A percentile compares a stretch with the other conserved stretches of the same genome.
phyloP scores from a whole-genome alignment of 2,888 invertebrate genomes.

The Lithophane semibrunnea region DNA sequence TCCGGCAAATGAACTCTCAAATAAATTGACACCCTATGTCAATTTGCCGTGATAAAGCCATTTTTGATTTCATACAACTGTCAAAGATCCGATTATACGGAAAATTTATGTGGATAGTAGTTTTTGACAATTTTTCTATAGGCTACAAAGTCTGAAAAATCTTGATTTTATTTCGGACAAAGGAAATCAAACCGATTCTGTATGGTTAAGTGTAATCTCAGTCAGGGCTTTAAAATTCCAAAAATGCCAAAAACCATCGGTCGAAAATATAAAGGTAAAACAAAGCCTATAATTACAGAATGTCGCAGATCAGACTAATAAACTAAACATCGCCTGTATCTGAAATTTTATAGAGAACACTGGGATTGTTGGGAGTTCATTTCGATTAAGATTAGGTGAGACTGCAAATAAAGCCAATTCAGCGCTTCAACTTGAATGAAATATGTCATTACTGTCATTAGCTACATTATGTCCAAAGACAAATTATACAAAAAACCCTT shows the following conservation, averaged over 20 bases:
- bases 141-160: neutral
- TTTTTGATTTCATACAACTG: no score
- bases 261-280: neutral
- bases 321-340: constrained; percentile 3
- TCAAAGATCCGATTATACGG: no score
- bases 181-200: neutral
- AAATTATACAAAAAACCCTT: constrained; percentile 83
- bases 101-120: neutral
- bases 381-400: constrained; percentile 64
- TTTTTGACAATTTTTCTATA: neutral
- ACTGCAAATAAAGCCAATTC: constrained; percentile 70
- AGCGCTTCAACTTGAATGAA: constrained; percentile 81
- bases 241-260: neutral
- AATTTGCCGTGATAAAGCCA: no score
- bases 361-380: constrained; percentile 52
- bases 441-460: constrained; percentile 87
- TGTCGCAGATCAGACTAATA: constrained; percentile 4
- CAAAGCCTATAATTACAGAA: neutral
- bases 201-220: neutral
- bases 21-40: no score
- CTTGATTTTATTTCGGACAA: neutral
- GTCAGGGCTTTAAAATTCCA: neutral
- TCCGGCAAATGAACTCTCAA: neutral
- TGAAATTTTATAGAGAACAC: constrained; percentile 65
- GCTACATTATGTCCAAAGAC: constrained; percentile 80